A percentile compares a stretch with the other conserved stretches of the same genome.
Evolutionary conservation across 2,797 vertebrate species (phyloP).

Genomic region (Typhlichthys eigenmanni): DNA sequence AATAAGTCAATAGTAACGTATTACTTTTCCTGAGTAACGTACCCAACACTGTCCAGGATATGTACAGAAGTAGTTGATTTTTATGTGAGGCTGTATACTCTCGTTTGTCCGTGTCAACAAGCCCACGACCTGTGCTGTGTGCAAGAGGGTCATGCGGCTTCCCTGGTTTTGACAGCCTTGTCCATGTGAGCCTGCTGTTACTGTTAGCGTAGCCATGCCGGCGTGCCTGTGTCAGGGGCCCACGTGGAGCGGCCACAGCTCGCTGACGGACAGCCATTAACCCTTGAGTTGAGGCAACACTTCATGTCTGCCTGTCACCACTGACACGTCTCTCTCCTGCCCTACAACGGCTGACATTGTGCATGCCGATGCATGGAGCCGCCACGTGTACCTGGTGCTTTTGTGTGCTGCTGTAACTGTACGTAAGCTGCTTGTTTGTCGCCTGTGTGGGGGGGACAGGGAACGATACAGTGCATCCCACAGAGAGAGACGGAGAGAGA

Average conservation of each 20-base stretch:
- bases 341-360: constrained; percentile 62
- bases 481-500: too few relatives aligned
- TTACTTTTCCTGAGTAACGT: too few relatives aligned
- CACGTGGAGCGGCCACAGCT: constrained; percentile 41
- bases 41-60: background rate
- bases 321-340: constrained; percentile 64
- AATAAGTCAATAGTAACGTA: too few relatives aligned
- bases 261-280: constrained; percentile 77
- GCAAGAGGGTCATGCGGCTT: constrained; percentile 7
- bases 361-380: constrained; percentile 52
- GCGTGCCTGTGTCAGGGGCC: constrained; percentile 34
- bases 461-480: too few relatives aligned
- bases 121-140: too few relatives aligned
- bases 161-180: constrained; percentile 18
- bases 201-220: constrained; percentile 37
- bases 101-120: background rate
- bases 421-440: constrained; percentile 16
- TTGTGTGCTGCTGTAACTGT: constrained; percentile 25
- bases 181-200: constrained; percentile 54
- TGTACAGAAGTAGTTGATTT: background rate
- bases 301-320: constrained; percentile 76
- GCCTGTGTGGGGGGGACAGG: constrained; percentile 21
- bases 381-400: constrained; percentile 24
- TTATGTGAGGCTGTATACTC: background rate
- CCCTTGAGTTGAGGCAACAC: constrained; percentile 74